Percentiles rank a stretch among this genome's conserved stretches.
These are phyloP conservation scores for Circaetus gallicus DNA, from an alignment of 2,113 vertebrate genomes.

Conservation along the genomic window DNA sequence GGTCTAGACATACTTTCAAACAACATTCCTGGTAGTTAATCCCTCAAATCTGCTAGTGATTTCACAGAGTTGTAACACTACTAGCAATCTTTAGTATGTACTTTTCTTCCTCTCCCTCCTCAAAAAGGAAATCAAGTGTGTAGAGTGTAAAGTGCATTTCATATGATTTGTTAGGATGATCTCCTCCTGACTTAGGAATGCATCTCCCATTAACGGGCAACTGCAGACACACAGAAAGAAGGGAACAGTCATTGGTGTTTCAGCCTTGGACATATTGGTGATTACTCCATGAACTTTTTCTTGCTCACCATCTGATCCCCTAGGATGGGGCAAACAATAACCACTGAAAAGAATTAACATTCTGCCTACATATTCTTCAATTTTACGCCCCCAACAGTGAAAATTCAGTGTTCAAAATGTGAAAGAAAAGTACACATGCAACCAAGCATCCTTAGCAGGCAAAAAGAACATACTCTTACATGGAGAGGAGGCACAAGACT, in stretches of 20 bases:
- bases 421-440: background rate
- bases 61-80: slow-evolving; percentile 9
- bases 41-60: background rate
- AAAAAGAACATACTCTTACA: background rate
- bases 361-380: background rate
- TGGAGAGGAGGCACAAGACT: background rate
- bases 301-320: background rate
- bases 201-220: background rate
- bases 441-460: background rate
- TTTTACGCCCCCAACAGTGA: background rate
- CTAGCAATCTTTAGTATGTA: background rate
- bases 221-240: background rate
- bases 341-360: background rate
- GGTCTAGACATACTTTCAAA: slow-evolving; percentile 24
- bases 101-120: background rate
- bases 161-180: background rate
- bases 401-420: background rate
- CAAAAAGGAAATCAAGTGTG: background rate
- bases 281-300: background rate
- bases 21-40: slow-evolving; percentile 56
- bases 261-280: background rate
- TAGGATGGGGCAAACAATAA: background rate
- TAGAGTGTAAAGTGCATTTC: background rate
- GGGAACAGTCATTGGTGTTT: background rate
- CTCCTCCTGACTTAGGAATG: background rate